Evolutionary conservation across 2,888 invertebrate species (phyloP).

Genomic region (Lamproptera curius): DNA sequence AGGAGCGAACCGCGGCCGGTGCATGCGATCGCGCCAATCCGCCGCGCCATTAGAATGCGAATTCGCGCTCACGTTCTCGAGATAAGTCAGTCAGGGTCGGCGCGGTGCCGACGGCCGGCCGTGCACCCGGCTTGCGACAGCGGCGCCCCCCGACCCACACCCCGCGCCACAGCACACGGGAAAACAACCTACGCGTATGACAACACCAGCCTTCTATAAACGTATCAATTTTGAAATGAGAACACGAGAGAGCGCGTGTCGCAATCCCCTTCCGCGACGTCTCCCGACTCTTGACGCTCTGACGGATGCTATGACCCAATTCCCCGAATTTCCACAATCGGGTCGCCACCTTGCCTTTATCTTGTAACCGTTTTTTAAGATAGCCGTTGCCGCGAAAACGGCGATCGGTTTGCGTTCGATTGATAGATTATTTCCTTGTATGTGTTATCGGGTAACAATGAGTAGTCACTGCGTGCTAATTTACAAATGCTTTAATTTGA

Average conservation of each 20-base stretch:
- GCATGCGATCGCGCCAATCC: slow-evolving; percentile 46
- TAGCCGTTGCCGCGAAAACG: no score
- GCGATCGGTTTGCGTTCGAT: no score
- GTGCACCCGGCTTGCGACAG: slow-evolving; percentile 68
- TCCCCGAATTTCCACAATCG: slow-evolving; percentile 9
- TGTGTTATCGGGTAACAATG: no score
- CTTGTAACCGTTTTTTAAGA: no score
- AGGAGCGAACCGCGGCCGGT: slow-evolving; percentile 25
- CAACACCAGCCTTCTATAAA: slow-evolving; percentile 25
- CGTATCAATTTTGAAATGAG: slow-evolving; percentile 18
- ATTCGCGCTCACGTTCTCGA: slow-evolving; percentile 75
- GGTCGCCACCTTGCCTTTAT: slow-evolving; percentile 17
- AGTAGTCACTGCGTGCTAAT: no score
- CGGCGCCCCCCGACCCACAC: slow-evolving; percentile 39
- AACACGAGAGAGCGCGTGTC: slow-evolving; percentile 8
- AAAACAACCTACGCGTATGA: slow-evolving; percentile 33
- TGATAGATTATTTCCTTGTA: no score
- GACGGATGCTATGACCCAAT: slow-evolving; percentile 15
- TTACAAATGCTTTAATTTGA: no score
- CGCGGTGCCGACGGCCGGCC: slow-evolving; percentile 76
- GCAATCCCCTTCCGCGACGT: slow-evolving; percentile 15
- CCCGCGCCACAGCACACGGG: slow-evolving; percentile 27
- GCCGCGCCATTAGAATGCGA: slow-evolving; percentile 69
- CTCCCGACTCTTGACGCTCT: not conserved
- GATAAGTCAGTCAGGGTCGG: slow-evolving; percentile 78